phyloP scores from a whole-genome alignment of 2,888 invertebrate genomes.

The Parasteatoda lunata region DNA sequence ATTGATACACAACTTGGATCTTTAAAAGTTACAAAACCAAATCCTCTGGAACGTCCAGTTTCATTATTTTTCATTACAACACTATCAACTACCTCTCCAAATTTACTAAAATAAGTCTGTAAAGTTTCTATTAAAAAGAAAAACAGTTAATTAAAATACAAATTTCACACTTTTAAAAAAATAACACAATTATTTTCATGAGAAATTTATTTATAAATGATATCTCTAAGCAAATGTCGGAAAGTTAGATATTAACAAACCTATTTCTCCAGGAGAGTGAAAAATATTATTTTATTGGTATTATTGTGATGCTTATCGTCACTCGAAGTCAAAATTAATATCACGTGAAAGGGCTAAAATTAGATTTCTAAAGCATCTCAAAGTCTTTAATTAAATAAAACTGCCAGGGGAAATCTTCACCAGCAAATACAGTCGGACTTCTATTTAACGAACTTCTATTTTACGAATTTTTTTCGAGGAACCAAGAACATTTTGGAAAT shows the following conservation, averaged over 20 bases:
- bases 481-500: too few species aligned
- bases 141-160: not conserved
- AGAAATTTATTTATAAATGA: not conserved
- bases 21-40: constrained; percentile 97
- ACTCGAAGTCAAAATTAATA: too few species aligned
- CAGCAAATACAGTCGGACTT: too few species aligned
- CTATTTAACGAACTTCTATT: too few species aligned
- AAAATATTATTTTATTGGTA: not conserved
- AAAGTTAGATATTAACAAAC: not conserved
- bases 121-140: constrained; percentile 77
- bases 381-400: too few species aligned
- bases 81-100: constrained; percentile 97
- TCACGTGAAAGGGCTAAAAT: too few species aligned
- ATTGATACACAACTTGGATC: constrained; percentile 92
- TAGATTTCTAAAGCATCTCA: too few species aligned
- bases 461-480: too few species aligned
- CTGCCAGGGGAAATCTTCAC: too few species aligned
- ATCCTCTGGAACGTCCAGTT: constrained; percentile 95
- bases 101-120: constrained; percentile 92
- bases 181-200: not conserved
- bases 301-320: not conserved
- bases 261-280: not conserved
- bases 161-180: not conserved
- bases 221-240: not conserved
- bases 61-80: constrained; percentile 99